Evolutionary conservation across 2,113 vertebrate genomes (phyloP).

Genomic region (Vanacampus margaritifer): DNA sequence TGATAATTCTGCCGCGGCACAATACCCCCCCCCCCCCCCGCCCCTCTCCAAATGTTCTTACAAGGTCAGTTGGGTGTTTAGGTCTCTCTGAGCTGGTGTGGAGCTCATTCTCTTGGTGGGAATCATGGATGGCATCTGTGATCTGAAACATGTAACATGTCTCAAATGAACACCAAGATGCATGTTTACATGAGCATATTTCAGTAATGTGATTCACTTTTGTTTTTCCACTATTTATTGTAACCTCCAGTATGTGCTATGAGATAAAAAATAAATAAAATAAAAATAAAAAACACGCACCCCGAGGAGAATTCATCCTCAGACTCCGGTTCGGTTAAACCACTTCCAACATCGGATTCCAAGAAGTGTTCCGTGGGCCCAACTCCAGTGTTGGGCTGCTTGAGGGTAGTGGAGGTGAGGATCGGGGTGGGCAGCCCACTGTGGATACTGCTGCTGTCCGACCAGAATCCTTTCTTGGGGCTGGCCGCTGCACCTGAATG

Average conservation of each 20-base stretch:
- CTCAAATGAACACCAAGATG: background rate
- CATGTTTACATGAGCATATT: background rate
- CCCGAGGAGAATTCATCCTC: slow-evolving; percentile 57
- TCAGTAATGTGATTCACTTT: too few relatives aligned
- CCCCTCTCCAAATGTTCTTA: slow-evolving; percentile 39
- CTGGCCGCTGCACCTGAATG: slow-evolving; percentile 43
- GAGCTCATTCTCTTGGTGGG: slow-evolving; percentile 5
- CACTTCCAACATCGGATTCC: slow-evolving; percentile 3
- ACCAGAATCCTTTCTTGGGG: slow-evolving; percentile 27
- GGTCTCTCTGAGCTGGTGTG: slow-evolving; percentile 16
- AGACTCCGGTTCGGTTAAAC: slow-evolving; percentile 45
- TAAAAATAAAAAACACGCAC: slow-evolving; percentile 48
- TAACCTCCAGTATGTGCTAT: background rate
- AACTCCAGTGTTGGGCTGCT: slow-evolving; percentile 6
- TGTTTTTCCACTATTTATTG: too few relatives aligned
- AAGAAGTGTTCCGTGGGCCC: background rate
- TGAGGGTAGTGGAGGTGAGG: slow-evolving; percentile 74
- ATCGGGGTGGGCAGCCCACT: slow-evolving; percentile 48
- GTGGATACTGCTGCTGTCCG: slow-evolving; percentile 48
- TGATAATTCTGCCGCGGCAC: background rate
- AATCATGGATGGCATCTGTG: slow-evolving; percentile 36
- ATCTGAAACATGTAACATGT: slow-evolving; percentile 24
- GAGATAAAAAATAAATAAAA: background rate
- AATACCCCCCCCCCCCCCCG: too few relatives aligned
- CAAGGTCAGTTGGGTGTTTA: slow-evolving; percentile 61